Conservation (phyloP, 2,797 vertebrate genomes). For the Acanthis flammea region DNA sequence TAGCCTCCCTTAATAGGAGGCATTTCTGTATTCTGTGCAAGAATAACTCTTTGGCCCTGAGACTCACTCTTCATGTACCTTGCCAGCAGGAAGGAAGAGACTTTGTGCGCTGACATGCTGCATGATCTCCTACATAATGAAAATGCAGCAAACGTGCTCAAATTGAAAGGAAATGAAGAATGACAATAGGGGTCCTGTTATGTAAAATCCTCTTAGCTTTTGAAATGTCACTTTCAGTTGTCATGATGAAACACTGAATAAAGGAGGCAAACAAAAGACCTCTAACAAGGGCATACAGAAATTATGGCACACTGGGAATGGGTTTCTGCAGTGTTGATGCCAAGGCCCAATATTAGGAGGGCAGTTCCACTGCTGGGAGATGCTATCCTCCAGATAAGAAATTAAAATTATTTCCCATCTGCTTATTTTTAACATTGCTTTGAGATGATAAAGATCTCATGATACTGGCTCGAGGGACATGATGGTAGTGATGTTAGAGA, state of each 20-base stretch:
- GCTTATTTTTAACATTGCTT: neutral
- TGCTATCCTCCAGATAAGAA: neutral
- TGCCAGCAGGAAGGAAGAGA: neutral
- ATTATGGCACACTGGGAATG: neutral
- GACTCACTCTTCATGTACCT: neutral
- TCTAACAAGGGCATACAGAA: neutral
- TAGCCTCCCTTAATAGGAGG: neutral
- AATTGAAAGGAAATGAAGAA: neutral
- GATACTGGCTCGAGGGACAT: neutral
- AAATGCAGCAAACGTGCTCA: neutral
- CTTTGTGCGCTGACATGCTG: neutral
- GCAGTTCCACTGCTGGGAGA: neutral
- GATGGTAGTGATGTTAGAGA: neutral
- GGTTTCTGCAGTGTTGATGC: neutral
- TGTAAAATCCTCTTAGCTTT: neutral
- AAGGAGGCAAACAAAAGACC: neutral
- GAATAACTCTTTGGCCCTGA: neutral
- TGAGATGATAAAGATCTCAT: slow-evolving; percentile 16
- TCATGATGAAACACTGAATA: neutral
- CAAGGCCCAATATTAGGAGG: neutral
- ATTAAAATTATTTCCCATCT: neutral
- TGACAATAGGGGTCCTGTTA: neutral
- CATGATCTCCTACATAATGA: neutral
- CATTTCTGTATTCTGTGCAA: neutral
- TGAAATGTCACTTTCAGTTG: neutral